phyloP scores from a whole-genome alignment of 1,140 invertebrate genomes.

The Lepidurus packardi region DNA sequence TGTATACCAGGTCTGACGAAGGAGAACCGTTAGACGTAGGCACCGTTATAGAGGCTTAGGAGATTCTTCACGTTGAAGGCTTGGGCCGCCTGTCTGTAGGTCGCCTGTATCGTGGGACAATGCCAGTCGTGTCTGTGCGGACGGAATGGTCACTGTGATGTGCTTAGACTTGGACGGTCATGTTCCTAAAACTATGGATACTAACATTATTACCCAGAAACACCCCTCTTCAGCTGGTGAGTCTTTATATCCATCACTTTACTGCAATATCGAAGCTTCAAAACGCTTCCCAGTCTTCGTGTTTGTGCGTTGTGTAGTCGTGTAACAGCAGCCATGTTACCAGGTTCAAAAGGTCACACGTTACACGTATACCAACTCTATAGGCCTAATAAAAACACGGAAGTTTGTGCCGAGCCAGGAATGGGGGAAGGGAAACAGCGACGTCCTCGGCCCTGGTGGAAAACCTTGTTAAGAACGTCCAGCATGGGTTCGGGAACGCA shows the following conservation, averaged over 20 bases:
- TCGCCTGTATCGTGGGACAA: background rate
- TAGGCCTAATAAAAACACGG: background rate
- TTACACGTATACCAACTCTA: too few relatives aligned
- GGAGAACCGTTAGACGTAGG: slow-evolving; percentile 13
- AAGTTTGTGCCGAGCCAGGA: background rate
- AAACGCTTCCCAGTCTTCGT: too few relatives aligned
- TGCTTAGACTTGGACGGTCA: slow-evolving; percentile 7
- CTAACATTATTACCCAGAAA: background rate
- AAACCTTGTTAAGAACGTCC: background rate
- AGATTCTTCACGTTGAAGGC: slow-evolving; percentile 18
- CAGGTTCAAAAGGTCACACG: too few relatives aligned
- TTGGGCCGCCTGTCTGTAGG: background rate
- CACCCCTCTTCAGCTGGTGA: background rate
- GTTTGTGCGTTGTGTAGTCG: too few relatives aligned
- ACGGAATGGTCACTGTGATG: slow-evolving; percentile 2
- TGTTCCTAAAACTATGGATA: slow-evolving; percentile 5
- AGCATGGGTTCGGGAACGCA: background rate
- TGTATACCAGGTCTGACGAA: background rate
- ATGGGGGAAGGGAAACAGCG: background rate
- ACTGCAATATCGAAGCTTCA: too few relatives aligned
- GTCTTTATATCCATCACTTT: background rate
- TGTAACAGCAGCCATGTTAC: too few relatives aligned
- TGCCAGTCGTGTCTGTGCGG: slow-evolving; percentile 11
- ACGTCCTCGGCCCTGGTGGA: background rate
- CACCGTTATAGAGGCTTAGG: slow-evolving; percentile 9